Evolutionary conservation across 2,888 invertebrate species (phyloP), one percentile per base, ranked within the genome.

Genomic region (Lacanobia oleracea): DNA sequence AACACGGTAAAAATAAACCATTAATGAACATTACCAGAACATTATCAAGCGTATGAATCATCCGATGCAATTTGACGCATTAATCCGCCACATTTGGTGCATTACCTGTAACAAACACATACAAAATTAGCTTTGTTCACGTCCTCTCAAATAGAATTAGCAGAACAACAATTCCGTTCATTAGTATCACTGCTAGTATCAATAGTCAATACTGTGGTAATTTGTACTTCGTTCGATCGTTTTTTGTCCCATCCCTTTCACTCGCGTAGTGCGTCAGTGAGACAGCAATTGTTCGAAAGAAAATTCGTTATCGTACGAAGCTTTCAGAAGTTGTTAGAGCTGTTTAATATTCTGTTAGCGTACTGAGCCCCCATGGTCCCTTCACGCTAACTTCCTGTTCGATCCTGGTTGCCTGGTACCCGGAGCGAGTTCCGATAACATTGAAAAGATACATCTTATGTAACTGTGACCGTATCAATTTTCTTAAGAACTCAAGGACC

Each of bases 271-370:
- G 64, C 18, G 59, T 12, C 21, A 75, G 74, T 18, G 75, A 75
- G 85, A 87, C 61, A 68, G 64, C 67, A 68, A 65, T 63, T 54
- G 63, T 68, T 71, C 77, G 79, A 77, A 84, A 86, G 83, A 83
- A 88, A 86, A 82, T 76, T 83, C 77, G 82, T 85, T 83, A 77
- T 77, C 63, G 79, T 77, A 75, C 82, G 69, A 86, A 84, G 85
- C 84, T 85, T 87, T 84, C 80, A 85, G 88, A 86, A 86, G 83
- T 88, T 86, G 87, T 81, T 79, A 87, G 89, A 90, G 87, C 88
- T 91, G 89, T 89, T 94, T 93, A 92, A 90, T 91, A 94, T 94
- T 93, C 94, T 84, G 85, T 80, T 81, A 84, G 83, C 90, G 92
- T 89, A 76, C 76, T 83, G 80, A 79, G 87, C 85, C 85, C 84